phyloP scores from a whole-genome alignment of 2,797 vertebrate genomes.

The Tamandua tetradactyla region DNA sequence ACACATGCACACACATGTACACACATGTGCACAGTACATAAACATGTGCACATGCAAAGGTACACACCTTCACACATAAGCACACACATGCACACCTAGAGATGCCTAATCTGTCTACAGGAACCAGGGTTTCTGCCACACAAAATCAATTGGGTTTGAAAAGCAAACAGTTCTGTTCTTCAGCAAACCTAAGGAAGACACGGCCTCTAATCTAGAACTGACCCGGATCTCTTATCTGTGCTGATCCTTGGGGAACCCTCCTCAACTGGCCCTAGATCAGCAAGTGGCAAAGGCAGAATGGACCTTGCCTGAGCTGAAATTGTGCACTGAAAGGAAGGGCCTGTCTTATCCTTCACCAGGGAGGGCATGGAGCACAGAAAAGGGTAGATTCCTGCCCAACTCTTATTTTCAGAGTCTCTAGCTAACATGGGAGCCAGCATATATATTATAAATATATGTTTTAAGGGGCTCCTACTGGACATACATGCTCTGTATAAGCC shows the following conservation, averaged over 20 bases:
- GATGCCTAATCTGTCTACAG: not conserved
- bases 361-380: not conserved
- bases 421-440: not conserved
- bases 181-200: not conserved
- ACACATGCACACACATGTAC: not conserved
- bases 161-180: not conserved
- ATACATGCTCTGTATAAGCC: accelerated
- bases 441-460: not conserved
- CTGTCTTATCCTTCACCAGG: not conserved
- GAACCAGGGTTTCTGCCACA: not conserved
- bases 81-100: not conserved
- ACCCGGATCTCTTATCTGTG: not conserved
- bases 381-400: not conserved
- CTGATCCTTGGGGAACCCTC: not conserved
- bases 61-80: too few relatives aligned
- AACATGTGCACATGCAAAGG: too few relatives aligned
- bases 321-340: not conserved
- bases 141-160: not conserved
- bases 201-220: not conserved
- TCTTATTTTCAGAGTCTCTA: not conserved
- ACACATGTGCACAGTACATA: not conserved
- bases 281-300: too few relatives aligned
- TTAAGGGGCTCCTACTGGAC: not conserved
- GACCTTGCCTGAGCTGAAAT: not conserved
- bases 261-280: not conserved